phyloP scores from a whole-genome alignment of 2,113 vertebrate species.

The Cryptotis parvus region DNA sequence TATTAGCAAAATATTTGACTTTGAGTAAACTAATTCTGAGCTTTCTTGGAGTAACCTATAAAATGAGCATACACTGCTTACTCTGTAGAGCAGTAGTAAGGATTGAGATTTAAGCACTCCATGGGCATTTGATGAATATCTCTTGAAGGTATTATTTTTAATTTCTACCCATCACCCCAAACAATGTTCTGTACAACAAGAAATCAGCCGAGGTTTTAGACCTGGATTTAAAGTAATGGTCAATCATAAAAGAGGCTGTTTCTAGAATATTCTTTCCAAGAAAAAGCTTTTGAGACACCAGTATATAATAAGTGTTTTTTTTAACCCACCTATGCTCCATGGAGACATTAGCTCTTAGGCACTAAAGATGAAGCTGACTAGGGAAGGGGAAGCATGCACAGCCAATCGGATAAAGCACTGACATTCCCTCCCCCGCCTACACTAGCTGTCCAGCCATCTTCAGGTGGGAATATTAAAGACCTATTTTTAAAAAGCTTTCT shows the following conservation, averaged over 20 bases:
- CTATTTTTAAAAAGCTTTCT: slow-evolving; percentile 67
- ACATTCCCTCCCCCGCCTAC: slow-evolving; percentile 43
- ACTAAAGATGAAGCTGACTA: background rate
- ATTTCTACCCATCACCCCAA: background rate
- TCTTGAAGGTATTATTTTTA: slow-evolving; percentile 2
- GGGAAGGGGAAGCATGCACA: background rate
- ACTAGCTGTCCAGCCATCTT: slow-evolving; percentile 66
- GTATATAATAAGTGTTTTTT: background rate
- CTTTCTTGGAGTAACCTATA: background rate
- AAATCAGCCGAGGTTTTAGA: background rate
- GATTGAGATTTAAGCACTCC: background rate
- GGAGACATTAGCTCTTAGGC: slow-evolving; percentile 49
- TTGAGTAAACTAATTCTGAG: background rate
- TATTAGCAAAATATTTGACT: slow-evolving; percentile 28
- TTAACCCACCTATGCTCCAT: background rate
- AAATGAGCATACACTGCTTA: background rate
- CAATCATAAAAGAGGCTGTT: background rate
- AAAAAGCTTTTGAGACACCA: background rate
- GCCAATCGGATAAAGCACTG: slow-evolving; percentile 49
- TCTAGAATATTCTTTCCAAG: background rate
- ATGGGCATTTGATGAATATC: background rate
- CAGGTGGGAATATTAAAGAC: slow-evolving; percentile 64
- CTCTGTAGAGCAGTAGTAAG: background rate
- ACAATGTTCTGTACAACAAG: background rate
- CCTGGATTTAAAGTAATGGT: background rate